Conservation (phyloP, 2,888 invertebrate genomes). For the Archaeoteleia sp. region DNA sequence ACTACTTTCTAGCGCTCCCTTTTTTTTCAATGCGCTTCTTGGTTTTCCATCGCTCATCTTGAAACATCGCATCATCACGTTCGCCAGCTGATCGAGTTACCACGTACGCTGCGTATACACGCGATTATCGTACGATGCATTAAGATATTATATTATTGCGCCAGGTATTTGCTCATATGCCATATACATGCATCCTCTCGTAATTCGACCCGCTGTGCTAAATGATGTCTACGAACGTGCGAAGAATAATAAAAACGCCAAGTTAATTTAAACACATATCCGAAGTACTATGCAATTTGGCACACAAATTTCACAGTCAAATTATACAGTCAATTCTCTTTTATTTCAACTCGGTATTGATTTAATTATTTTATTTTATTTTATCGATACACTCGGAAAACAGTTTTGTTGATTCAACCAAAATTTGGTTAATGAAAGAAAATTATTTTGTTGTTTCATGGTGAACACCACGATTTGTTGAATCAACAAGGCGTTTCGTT, state of each 20-base stretch:
- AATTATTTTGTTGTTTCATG: no score
- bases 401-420: no score
- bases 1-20: constrained; percentile 39
- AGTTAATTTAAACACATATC: not conserved
- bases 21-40: constrained; percentile 30
- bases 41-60: constrained; percentile 24
- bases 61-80: constrained; percentile 41
- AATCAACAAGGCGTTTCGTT: no score
- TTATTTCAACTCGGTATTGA: no score
- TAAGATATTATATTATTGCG: constrained; percentile 62
- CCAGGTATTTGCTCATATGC: constrained; percentile 61
- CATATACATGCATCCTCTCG: constrained; percentile 55
- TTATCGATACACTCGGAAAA: no score
- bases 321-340: no score
- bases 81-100: constrained; percentile 57
- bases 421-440: no score
- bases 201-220: constrained; percentile 58
- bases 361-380: no score
- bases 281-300: no score
- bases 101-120: constrained; percentile 56
- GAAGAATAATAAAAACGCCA: constrained; percentile 14
- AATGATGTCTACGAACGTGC: constrained; percentile 27
- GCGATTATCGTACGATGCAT: constrained; percentile 59
- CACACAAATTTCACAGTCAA: no score
- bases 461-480: no score